Percentiles rank a stretch among this genome's conserved stretches.
These are phyloP conservation scores for Diploscapter pachys DNA, from an alignment of 1,140 invertebrate genomes.

Conservation along the genomic window DNA sequence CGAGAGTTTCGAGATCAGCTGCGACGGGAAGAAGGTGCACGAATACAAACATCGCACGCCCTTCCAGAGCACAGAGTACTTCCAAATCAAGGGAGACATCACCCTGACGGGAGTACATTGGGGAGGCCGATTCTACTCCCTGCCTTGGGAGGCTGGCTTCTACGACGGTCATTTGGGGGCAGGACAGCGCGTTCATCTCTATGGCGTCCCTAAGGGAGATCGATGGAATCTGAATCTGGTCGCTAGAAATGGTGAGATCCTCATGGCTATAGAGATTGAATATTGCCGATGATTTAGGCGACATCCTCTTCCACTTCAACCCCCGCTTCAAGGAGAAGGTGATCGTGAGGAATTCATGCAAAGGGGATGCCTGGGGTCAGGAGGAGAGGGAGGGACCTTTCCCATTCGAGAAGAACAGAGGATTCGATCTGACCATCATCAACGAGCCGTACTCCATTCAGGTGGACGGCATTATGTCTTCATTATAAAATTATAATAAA, in stretches of 20 bases:
- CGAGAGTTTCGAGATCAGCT: slow-evolving; percentile 28
- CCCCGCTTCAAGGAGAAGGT: slow-evolving; percentile 50
- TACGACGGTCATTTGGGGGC: slow-evolving; percentile 34
- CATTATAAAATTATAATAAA: too few relatives aligned
- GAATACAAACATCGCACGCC: slow-evolving; percentile 39
- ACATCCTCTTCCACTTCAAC: slow-evolving; percentile 56
- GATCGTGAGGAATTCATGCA: slow-evolving; percentile 49
- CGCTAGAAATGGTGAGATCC: slow-evolving; percentile 35
- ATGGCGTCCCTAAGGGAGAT: slow-evolving; percentile 56
- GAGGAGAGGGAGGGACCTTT: slow-evolving; percentile 55
- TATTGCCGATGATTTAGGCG: slow-evolving; percentile 43
- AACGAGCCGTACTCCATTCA: slow-evolving; percentile 33
- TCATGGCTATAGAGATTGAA: slow-evolving; percentile 42
- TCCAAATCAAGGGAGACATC: slow-evolving; percentile 43
- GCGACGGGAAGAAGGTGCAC: slow-evolving; percentile 36
- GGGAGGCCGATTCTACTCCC: slow-evolving; percentile 44
- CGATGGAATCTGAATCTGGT: slow-evolving; percentile 52
- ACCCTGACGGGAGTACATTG: slow-evolving; percentile 47
- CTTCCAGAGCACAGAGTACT: slow-evolving; percentile 30
- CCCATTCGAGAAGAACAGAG: slow-evolving; percentile 54
- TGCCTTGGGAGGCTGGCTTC: slow-evolving; percentile 47
- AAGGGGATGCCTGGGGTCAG: slow-evolving; percentile 45
- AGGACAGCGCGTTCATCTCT: slow-evolving; percentile 49
- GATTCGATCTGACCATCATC: slow-evolving; percentile 50
- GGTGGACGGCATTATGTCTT: not conserved